Percentiles rank a stretch among this genome's conserved stretches.
Evolutionary conservation across 2,888 invertebrate genomes (phyloP).

Genomic region (Chrysomela aeneicollis): DNA sequence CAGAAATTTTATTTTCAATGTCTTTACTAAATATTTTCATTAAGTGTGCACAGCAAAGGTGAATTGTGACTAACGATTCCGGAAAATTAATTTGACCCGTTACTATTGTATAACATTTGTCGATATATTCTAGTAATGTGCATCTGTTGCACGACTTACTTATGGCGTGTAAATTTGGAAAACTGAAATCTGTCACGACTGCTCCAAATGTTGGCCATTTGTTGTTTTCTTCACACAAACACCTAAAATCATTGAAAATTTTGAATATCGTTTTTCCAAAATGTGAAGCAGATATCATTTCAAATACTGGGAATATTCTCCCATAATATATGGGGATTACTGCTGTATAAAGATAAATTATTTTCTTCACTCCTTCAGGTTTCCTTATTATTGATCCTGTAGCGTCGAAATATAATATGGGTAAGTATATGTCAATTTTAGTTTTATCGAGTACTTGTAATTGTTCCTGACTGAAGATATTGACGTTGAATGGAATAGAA

Average conservation of each 20-base stretch:
- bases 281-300: constrained; percentile 24
- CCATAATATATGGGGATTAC: constrained; percentile 10
- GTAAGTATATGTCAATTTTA: constrained; percentile 3
- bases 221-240: constrained; percentile 23
- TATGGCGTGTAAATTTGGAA: constrained; percentile 32
- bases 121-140: constrained; percentile 21
- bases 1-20: constrained; percentile 11
- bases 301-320: constrained; percentile 25
- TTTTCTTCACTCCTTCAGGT: constrained; percentile 25
- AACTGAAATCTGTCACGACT: constrained; percentile 31
- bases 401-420: constrained; percentile 38
- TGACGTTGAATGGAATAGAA: constrained; percentile 35
- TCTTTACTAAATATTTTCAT: constrained; percentile 30
- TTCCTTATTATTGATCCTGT: constrained; percentile 35
- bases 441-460: constrained; percentile 13
- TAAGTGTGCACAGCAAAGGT: neutral
- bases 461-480: constrained; percentile 37
- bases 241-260: constrained; percentile 24
- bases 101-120: neutral
- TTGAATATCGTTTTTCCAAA: constrained; percentile 25
- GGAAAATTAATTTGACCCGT: neutral
- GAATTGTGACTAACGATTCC: constrained; percentile 11
- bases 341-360: constrained; percentile 17
- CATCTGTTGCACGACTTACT: constrained; percentile 16
- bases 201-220: constrained; percentile 29